Base-by-base conservation (phyloP, 2,888 invertebrate species). In the Cancer borealis region DNA sequence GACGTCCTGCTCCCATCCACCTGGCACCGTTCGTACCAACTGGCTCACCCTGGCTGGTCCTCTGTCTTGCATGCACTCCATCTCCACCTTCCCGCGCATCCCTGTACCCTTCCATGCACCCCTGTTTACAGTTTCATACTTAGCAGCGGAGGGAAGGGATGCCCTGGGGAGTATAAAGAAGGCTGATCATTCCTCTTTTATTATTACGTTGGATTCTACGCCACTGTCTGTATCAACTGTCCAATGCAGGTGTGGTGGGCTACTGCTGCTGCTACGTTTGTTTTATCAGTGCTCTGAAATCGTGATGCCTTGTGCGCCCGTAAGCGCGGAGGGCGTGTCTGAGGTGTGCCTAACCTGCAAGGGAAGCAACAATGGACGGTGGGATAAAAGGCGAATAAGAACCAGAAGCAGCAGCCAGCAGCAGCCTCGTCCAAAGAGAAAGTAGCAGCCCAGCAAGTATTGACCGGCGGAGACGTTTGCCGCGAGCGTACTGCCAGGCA, bases 371-470 rank as follows among this genome's bases (percentile, higher is more conserved):
- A 79, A 79, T 79, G 21, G 30, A 30, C 79, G 26, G 26, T 8
- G 30, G 79, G 12, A 79, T 26, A 79, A 21, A 12, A 79, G 30
- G 79, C 10, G 79, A 79, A 30, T 79, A 79, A 30, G 79, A 79
- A 79, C 26, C 30, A 79, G 30, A 30, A 79, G 79, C 79, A 30
- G 79, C 26, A 79, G 26, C 26, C 26, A 79, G 79, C 79, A 79
- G 79, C 79, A 12, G 12, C 26, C 66, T 66, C 66, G 66, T 17
- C 66, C 66, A 30, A 26, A 79, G 79, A 26, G 79, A 30, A 30
- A 66, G 79, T 79, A 79, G 79, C 79, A 26, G 79, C 30, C 79
- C 30, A 79, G 30, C 79, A 79, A 79, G 79, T 79, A 79, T 79
- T 79, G 79, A 79, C 79, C 79, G 79, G 79, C 30, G 79, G n/a